A percentile compares a stretch with the other conserved stretches of the same genome.
These are phyloP conservation scores for Phorcus lineatus DNA, from an alignment of 2,888 invertebrate genomes.

Conservation along the genomic window DNA sequence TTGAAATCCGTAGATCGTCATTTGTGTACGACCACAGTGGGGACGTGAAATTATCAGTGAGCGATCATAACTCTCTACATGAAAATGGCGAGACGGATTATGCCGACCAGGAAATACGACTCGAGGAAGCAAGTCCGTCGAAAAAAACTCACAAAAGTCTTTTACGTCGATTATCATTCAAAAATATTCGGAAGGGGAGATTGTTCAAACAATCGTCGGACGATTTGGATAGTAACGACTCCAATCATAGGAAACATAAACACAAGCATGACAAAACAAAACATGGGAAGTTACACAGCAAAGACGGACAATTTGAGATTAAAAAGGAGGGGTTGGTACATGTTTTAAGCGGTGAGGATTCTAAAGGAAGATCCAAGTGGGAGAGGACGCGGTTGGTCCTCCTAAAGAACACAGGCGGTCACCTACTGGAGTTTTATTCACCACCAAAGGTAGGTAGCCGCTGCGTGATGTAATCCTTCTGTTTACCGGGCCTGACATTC, in stretches of 20 bases:
- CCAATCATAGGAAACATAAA: conserved; percentile 49
- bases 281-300: conserved; percentile 45
- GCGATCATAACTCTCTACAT: background rate
- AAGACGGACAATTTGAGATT: conserved; percentile 43
- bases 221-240: conserved; percentile 81
- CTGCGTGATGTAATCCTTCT: background rate
- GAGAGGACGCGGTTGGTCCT: conserved; percentile 93
- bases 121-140: conserved; percentile 42
- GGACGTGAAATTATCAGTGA: conserved; percentile 12
- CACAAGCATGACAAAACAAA: conserved; percentile 52
- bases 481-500: background rate
- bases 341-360: conserved; percentile 92
- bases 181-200: conserved; percentile 75
- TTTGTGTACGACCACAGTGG: conserved; percentile 28
- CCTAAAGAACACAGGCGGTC: conserved; percentile 92
- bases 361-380: conserved; percentile 88
- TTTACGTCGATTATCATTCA: conserved; percentile 81
- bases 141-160: conserved; percentile 82
- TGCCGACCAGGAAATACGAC: conserved; percentile 40
- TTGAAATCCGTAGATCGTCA: conserved; percentile 74
- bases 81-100: conserved; percentile 38
- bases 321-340: conserved; percentile 93
- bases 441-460: conserved; percentile 84
- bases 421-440: conserved; percentile 95
- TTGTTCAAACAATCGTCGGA: conserved; percentile 94